Conservation (phyloP, 2,888 invertebrate species). For the Luffia ferchaultella region DNA sequence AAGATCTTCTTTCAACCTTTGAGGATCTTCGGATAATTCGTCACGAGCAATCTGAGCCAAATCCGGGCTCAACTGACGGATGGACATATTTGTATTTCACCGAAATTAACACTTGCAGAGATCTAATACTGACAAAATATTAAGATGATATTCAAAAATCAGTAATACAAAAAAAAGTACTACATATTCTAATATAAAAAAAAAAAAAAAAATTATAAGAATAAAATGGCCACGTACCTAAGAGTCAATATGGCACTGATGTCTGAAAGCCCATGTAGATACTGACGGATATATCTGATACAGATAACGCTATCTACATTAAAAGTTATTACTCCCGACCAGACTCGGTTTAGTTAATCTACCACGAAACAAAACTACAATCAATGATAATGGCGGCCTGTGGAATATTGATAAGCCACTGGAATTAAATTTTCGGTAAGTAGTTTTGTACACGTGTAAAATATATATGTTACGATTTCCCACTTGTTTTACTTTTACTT, state of each 20-base stretch:
- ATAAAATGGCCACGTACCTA: not conserved
- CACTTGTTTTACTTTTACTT: too few species aligned
- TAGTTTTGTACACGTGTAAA: too few species aligned
- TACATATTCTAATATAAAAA: too few species aligned
- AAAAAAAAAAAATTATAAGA: not conserved
- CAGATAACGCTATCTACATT: not conserved
- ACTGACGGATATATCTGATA: not conserved
- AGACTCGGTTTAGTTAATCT: not conserved
- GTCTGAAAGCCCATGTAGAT: not conserved
- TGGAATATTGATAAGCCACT: too few species aligned
- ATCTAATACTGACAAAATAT: not conserved
- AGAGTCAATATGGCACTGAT: not conserved
- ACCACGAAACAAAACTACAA: not conserved
- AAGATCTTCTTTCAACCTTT: conserved; percentile 40
- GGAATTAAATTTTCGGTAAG: too few species aligned
- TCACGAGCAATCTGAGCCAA: conserved; percentile 50
- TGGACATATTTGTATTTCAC: conserved; percentile 3
- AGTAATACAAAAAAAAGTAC: too few species aligned
- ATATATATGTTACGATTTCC: too few species aligned
- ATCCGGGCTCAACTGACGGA: conserved; percentile 44
- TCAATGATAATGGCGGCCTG: not conserved
- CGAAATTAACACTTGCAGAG: not conserved
- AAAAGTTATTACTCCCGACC: not conserved
- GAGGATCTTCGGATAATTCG: conserved; percentile 58
- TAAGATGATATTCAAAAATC: too few species aligned